Base-by-base conservation (phyloP, 2,113 vertebrate genomes). In the Rhipidura dahli region DNA sequence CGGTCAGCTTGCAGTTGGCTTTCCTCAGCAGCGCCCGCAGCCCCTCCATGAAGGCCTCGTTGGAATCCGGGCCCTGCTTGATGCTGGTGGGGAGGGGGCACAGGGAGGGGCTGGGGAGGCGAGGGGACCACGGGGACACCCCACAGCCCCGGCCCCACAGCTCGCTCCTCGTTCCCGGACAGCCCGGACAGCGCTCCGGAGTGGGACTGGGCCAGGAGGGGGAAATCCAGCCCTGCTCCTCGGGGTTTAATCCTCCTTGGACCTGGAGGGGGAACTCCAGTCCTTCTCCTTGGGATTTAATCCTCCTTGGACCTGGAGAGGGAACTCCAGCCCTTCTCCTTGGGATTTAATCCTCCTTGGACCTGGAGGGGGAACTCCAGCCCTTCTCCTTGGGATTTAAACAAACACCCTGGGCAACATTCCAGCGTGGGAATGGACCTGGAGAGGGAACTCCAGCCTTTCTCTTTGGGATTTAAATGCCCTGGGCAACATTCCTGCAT, bases 41-140 rank as follows among this genome's bases (percentile, higher is more conserved):
- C 50, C 92, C 98, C 28, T 98, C 97, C 71, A 99, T 77, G 96
- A 99, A 99, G 6, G 89, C 60, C 6, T 73, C 33, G 2, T 99
- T 99, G 66, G 94, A 21, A 2, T 83, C 81, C 3, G 16, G 13
- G 14, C 87, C 92, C 44, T 96, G 96, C 4, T 24, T 8, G 33
- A 98, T 97, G 70, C 99, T 99, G n/a, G n/a, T n/a, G n/a, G n/a
- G n/a, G n/a, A n/a, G 91, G 30, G 23, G 35, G 37, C 49, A 72
- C 35, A 56, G 14, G 1, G 44, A 30, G 39, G 15, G 47, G 6
- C 1, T 0, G 33, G 44, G 0, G 4, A 15, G 37, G 21, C 2
- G 7, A 37, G 24, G 6, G 4, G 7, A 40, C 11, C 49, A 5
- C 0, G 0, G 57, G 37, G 53, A 64, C 1, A 3, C 1, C 42